phyloP scores from a whole-genome alignment of 2,888 invertebrate species.

The Pollenia labialis region DNA sequence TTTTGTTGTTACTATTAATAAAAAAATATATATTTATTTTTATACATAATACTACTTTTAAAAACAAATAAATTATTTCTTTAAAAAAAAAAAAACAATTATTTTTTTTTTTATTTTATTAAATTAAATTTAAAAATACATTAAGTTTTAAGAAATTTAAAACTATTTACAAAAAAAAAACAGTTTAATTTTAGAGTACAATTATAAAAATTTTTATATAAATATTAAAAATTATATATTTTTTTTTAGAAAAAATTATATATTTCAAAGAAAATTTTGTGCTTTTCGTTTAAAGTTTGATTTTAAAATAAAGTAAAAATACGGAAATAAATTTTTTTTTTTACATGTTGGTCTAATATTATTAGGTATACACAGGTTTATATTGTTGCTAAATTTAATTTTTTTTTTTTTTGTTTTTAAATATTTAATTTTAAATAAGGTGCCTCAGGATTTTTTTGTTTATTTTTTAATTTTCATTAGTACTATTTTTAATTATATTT shows the following conservation, averaged over 20 bases:
- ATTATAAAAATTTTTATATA: constrained; percentile 1
- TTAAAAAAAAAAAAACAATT: neutral
- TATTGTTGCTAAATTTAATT: neutral
- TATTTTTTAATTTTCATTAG: neutral
- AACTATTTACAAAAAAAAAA: constrained; percentile 41
- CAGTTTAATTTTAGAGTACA: neutral
- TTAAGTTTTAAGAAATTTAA: neutral
- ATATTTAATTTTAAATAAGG: constrained; percentile 1
- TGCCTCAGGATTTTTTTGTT: constrained; percentile 33
- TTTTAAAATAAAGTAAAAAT: too few relatives aligned
- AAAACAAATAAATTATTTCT: neutral
- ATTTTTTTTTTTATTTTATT: neutral
- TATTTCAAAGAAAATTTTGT: too few relatives aligned
- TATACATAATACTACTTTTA: constrained; percentile 2
- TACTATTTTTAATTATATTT: constrained; percentile 11
- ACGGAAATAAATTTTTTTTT: neutral
- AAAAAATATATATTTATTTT: constrained; percentile 34
- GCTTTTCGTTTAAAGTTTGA: too few relatives aligned
- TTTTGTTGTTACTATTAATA: constrained; percentile 3
- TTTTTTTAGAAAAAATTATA: neutral
- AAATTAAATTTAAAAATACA: neutral
- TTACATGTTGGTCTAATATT: constrained; percentile 64
- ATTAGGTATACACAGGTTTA: constrained; percentile 66
- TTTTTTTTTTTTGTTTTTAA: neutral
- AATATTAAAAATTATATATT: neutral